These are phyloP conservation scores for Todus mexicanus DNA, from an alignment of 2,797 vertebrate species.

Conservation along the genomic window DNA sequence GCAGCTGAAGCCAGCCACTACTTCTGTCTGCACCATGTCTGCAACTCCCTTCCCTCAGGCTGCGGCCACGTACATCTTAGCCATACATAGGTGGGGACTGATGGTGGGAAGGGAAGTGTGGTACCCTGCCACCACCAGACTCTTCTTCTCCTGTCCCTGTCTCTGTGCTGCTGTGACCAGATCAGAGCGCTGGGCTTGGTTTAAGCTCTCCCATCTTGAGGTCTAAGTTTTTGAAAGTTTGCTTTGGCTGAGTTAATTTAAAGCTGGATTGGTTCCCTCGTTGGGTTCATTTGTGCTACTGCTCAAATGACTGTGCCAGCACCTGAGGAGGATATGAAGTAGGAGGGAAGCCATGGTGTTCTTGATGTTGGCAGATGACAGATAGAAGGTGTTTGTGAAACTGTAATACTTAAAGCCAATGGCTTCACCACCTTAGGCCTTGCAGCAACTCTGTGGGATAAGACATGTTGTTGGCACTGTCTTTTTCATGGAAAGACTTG, in stretches of 20 bases:
- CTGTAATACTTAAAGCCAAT: not conserved
- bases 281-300: not conserved
- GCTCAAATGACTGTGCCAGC: not conserved
- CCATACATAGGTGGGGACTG: rapidly evolving
- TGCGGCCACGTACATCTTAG: rapidly evolving
- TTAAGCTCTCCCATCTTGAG: not conserved
- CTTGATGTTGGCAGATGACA: not conserved
- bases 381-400: not conserved
- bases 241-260: not conserved
- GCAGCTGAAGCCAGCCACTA: not conserved
- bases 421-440: not conserved
- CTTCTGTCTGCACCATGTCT: not conserved
- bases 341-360: not conserved
- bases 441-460: not conserved
- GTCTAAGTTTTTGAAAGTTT: not conserved
- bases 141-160: not conserved
- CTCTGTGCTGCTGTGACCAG: rapidly evolving
- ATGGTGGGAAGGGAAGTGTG: rapidly evolving
- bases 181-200: not conserved
- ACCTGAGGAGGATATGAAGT: not conserved
- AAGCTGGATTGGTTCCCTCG: rapidly evolving
- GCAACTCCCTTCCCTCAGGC: not conserved
- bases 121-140: not conserved
- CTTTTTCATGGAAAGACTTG: not conserved
- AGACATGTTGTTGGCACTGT: not conserved